Base-by-base conservation (phyloP, 2,797 vertebrate species). In the Cryptoprocta ferox region DNA sequence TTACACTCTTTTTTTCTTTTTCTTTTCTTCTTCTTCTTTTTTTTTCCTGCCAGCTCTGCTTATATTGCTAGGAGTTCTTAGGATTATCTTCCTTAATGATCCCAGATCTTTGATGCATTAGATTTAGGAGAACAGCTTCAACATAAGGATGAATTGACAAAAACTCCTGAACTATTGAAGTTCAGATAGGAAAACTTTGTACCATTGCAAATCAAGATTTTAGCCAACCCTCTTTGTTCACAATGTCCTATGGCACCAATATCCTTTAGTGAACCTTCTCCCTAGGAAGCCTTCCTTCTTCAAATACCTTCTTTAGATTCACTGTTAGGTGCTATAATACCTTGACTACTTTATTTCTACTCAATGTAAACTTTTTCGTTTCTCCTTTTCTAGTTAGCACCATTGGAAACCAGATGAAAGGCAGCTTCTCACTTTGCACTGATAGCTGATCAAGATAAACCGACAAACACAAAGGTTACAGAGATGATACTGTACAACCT, bases 401-500 rank as follows among this genome's bases (percentile, higher is more conserved):
- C 95, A 89, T 42, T 97, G 97, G 97, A 97, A 97, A 94, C 85
- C 78, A 97, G 97, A 97, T 97, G 82, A 98, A 97, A 98, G 95
- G 92, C 92, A 32, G 59, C 95, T 73, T 97, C 95, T 97, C 96
- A 92, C 95, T 97, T 97, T 96, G 88, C 88, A 70, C 94, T 70
- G 95, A 97, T 84, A 97, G 95, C 75, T 96, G 96, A 97, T 97
- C 84, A 84, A 97, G 97, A 97, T 97, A 97, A 95, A 85, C 93
- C 6, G 19, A 48, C 95, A 83, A 95, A 94, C 92, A 97, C 96
- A 97, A 97, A 97, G 94, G 97, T 97, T 97, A 96, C 95, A 97
- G 93, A 97, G 87, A 97, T 86, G 97, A 97, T 90, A 97, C 96
- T 96, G 94, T 95, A 96, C 86, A 96, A 84, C 39, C 92, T 92